Evolutionary conservation across 2,113 vertebrate species (phyloP).

Genomic region (Cyprinodon variegatus): DNA sequence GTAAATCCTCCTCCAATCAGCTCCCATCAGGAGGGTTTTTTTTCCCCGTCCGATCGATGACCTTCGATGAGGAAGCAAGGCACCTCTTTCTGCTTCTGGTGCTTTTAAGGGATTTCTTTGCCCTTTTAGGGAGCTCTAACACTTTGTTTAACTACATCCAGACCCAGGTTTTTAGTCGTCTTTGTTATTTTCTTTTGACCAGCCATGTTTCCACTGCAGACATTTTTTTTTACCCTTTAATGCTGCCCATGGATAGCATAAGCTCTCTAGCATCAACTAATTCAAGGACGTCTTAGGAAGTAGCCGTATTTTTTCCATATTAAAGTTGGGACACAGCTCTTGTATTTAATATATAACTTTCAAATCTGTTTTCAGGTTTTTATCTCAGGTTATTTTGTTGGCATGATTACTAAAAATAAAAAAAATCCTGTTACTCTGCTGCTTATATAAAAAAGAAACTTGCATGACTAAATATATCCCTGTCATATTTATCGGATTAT

Average conservation of each 20-base stretch:
- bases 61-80: conserved; percentile 64
- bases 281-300: not conserved
- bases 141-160: conserved; percentile 37
- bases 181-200: conserved; percentile 1
- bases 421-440: conserved; percentile 23
- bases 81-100: conserved; percentile 25
- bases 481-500: conserved; percentile 25
- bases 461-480: conserved; percentile 20
- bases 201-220: not conserved
- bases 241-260: not conserved
- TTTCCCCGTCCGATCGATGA: conserved; percentile 53
- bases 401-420: not conserved
- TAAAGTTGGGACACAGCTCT: not conserved
- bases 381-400: not conserved
- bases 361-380: not conserved
- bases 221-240: not conserved
- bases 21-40: conserved; percentile 41
- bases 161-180: conserved; percentile 7
- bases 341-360: not conserved
- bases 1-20: conserved; percentile 61
- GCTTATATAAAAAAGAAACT: conserved; percentile 35
- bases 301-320: not conserved
- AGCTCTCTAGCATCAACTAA: not conserved
- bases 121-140: conserved; percentile 45
- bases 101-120: conserved; percentile 52